Percentiles rank a stretch among this genome's conserved stretches.
Conservation (phyloP, 1,140 invertebrate genomes). For the Steinernema khuongi region DNA sequence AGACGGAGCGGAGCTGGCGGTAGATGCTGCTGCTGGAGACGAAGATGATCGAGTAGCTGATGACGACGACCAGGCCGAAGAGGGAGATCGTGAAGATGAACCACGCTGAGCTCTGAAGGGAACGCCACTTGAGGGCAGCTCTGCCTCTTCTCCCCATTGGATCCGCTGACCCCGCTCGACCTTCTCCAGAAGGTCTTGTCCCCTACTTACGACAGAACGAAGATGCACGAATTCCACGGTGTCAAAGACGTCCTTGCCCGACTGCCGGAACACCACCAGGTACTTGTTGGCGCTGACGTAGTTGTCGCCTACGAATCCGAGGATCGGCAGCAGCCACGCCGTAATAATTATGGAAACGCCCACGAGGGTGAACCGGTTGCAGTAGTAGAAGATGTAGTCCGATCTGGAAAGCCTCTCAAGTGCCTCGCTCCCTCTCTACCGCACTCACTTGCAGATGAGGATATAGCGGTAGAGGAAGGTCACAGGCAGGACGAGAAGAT, state of each 20-base stretch:
- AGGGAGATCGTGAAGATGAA: conserved; percentile 12
- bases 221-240: neutral
- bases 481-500: neutral
- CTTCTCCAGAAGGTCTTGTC: too few species aligned
- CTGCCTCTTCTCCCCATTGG: neutral
- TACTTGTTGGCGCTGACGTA: neutral
- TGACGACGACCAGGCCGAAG: neutral
- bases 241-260: neutral
- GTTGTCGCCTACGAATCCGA: neutral
- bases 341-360: neutral
- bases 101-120: neutral
- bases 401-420: neutral
- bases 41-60: conserved; percentile 6
- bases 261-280: neutral
- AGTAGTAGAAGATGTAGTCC: neutral
- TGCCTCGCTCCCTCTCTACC: neutral
- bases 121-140: neutral
- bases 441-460: neutral
- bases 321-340: neutral
- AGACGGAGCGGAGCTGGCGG: neutral
- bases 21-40: neutral
- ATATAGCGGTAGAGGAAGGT: neutral
- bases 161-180: too few species aligned
- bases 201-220: neutral
- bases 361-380: neutral